Base-by-base conservation (phyloP, 2,113 vertebrate genomes). In the Hoplias malabaricus region DNA sequence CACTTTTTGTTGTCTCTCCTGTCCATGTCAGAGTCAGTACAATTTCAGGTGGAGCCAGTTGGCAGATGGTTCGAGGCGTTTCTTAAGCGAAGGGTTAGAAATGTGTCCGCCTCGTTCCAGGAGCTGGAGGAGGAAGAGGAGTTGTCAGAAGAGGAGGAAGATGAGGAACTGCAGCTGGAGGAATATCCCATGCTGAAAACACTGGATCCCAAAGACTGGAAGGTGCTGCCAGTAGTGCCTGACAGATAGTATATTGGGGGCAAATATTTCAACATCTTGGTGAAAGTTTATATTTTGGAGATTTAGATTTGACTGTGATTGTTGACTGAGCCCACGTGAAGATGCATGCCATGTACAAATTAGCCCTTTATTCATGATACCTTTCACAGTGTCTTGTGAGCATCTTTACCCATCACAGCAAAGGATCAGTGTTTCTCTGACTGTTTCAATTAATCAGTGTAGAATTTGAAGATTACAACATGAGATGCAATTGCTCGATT, bases 171-270 rank as follows among this genome's bases (percentile, higher is more conserved):
- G 25, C 95, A 96, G 86, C 87, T 99, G 50, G 94, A 98, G 89
- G 98, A 99, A 78, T 96, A 95, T 86, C 88, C 95, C 13, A 92
- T 98, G 93, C 91, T 99, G 77, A 96, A 98, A 86, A 98, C 96
- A 21, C 96, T 99, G 56, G 98, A 99, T 81, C 98, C 98, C 74
- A 99, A 99, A 90, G 98, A 99, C 90, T 99, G 98, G 96, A 99
- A 99, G 95, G 98, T 98, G 69, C 50, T 36, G 34, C 23, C 27
- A 10, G 10, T 14, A 10, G 2, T 3, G 57, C 6, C 10, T 48
- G 1, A 0, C 42, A 40, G 27, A 1, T 38, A 13, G 42, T 61
- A 9, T 5, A n/a, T 21, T 43, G 5, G 27, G 14, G 21, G 5
- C 43, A 46, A 46, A 48, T n/a, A 19, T 50, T n/a, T 70, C 29